These are phyloP conservation scores for Aleiodes alternator DNA, from an alignment of 2,888 invertebrate species.

Conservation along the genomic window DNA sequence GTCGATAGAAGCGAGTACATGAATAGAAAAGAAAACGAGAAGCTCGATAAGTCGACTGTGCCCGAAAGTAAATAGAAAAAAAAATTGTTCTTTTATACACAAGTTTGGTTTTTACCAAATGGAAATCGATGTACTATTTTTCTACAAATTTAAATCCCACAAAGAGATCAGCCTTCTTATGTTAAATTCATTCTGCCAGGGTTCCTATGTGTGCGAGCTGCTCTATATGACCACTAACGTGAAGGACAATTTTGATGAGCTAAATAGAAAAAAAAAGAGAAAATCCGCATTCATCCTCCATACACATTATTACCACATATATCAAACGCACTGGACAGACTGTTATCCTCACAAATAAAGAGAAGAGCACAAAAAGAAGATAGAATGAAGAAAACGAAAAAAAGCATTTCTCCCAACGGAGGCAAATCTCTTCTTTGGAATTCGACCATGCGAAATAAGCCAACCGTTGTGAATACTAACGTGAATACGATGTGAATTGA, in stretches of 20 bases:
- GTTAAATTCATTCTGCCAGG: conserved; percentile 24
- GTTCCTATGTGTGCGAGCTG: conserved; percentile 42
- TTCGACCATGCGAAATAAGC: conserved; percentile 74
- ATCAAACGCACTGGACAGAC: conserved; percentile 11
- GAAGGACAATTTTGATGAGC: conserved; percentile 73
- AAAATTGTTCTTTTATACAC: conserved; percentile 3
- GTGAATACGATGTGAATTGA: conserved; percentile 64
- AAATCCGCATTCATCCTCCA: conserved; percentile 62
- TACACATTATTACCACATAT: conserved; percentile 29
- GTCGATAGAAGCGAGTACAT: conserved; percentile 23
- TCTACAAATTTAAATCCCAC: conserved; percentile 67
- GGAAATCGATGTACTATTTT: conserved; percentile 65
- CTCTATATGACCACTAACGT: conserved; percentile 16
- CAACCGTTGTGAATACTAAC: conserved; percentile 73
- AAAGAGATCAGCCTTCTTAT: conserved; percentile 64
- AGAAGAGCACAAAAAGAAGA: conserved; percentile 19
- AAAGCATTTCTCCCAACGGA: conserved; percentile 63
- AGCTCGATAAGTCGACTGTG: conserved; percentile 17
- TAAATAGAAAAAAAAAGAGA: conserved; percentile 59
- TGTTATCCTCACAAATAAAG: conserved; percentile 37
- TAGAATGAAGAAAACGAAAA: conserved; percentile 39
- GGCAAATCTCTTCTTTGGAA: conserved; percentile 74
- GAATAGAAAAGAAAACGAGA: conserved; percentile 31
- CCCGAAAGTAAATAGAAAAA: background rate
- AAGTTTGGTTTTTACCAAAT: conserved; percentile 49